Percentiles rank a stretch among this genome's conserved stretches.
Conservation (phyloP, 1,140 invertebrate species). For the Xylocopa sonorina region DNA sequence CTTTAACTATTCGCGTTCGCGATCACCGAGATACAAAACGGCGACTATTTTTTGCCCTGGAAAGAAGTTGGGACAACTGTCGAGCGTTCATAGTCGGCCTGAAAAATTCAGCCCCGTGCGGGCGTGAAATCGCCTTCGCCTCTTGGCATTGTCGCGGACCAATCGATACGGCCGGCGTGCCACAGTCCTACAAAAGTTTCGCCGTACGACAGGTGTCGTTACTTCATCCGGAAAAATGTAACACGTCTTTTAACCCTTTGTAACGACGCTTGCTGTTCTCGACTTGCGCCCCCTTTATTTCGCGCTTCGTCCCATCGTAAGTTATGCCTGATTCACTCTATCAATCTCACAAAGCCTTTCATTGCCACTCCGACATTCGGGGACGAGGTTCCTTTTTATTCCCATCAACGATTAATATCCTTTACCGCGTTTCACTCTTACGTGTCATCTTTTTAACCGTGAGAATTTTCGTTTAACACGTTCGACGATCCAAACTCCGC, state of each 20-base stretch:
- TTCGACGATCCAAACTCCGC: not conserved
- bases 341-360: slow-evolving; percentile 60
- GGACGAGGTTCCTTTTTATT: slow-evolving; percentile 42
- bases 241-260: slow-evolving; percentile 49
- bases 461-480: not conserved
- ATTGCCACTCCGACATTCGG: slow-evolving; percentile 51
- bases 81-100: too few species aligned
- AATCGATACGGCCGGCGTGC: slow-evolving; percentile 32
- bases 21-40: not conserved
- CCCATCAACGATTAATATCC: slow-evolving; percentile 21
- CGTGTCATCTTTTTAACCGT: not conserved
- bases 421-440: slow-evolving; percentile 9
- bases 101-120: too few species aligned
- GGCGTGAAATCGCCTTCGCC: not conserved
- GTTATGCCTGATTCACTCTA: slow-evolving; percentile 52
- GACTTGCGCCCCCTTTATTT: slow-evolving; percentile 36
- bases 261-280: slow-evolving; percentile 25
- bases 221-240: slow-evolving; percentile 25
- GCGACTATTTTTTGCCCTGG: too few species aligned
- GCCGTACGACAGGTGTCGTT: not conserved
- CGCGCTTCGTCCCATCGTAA: slow-evolving; percentile 47
- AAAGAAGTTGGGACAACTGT: too few species aligned
- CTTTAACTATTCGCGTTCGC: not conserved
- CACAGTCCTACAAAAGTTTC: slow-evolving; percentile 35
- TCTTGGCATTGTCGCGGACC: slow-evolving; percentile 1